Base-by-base conservation (phyloP, 2,888 invertebrate species). In the Zaprionus lineosus region DNA sequence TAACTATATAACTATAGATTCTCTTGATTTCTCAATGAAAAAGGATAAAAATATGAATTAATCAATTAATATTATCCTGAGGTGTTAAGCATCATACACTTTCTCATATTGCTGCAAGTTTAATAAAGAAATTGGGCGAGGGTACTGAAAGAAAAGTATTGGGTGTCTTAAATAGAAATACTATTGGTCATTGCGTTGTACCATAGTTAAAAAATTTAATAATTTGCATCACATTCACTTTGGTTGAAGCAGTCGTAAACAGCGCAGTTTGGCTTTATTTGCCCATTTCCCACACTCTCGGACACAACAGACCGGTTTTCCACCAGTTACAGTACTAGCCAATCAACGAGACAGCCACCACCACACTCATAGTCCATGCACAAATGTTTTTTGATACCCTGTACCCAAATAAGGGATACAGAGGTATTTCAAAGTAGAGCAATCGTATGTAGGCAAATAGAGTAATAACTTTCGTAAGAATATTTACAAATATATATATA, bases 151-250 rank as follows among this genome's bases (percentile, higher is more conserved):
- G 19, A 19, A 19, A 19, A 5, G 24, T 4, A 4, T 4, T 24
- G 24, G 24, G 24, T n/a, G 24, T 24, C 2, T 24, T 24, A 7
- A 24, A 8, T 24, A 7, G 19, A 3, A 5, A 19, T 19, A 19
- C 19, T 29, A n/a, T 16, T 29, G 26, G 15, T 4, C 4, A n/a
- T n/a, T 40, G 21, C n/a, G 15, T 4, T 3, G 21, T 4, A 21
- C 16, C 9, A 41, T 21, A 31, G 46, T 33, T 16, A 24, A 18
- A 12, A 60, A 55, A 43, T 59, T 62, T 51, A 74, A 58, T 57
- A 66, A 74, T 73, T 74, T 74, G 71, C 62, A 73, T 63, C 69
- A 70, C 72, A 74, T 73, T 74, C 75, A 74, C 74, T 74, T 74
- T 69, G 48, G 60, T 56, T 57, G 58, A 58, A 68, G 40, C 65